Base-by-base conservation (phyloP, 2,797 vertebrate genomes). In the Hemitrygon akajei region DNA sequence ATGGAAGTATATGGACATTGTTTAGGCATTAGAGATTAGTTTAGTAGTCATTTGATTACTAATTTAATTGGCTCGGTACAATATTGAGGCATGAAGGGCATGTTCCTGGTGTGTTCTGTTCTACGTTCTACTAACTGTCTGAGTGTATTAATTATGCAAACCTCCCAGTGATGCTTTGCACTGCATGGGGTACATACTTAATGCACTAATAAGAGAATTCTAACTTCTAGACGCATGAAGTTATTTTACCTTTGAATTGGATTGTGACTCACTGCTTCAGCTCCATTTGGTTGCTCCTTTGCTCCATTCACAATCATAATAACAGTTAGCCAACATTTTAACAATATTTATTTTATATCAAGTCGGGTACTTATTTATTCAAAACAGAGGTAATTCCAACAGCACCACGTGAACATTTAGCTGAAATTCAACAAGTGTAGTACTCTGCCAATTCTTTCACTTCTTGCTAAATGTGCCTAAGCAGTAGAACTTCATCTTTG, bases 311-410 rank as follows among this genome's bases (percentile, higher is more conserved):
- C 20, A 0, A 69, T 20, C 34, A 69, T 37, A 18, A 37, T 34
- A 63, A 89, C 60, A 66, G 60, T 66, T 37, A 69, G 86, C 86
- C 60, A 89, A 89, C n/a, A 89, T 69, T 22, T 89, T 69, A 37
- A 89, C n/a, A 89, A 89, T 69, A 30, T 86, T 56, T n/a, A 60
- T 86, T n/a, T 89, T 60, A 89, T 66, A 69, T 34, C 63, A 69
- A 27, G 20, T 89, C 60, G 22, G 14, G 2, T 89, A 34, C 30
- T 37, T 79, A 89, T 69, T 89, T 34, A 63, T 18, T 63, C 66
- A 89, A 34, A 89, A 89, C 63, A 89, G 60, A 89, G 86, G 60
- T 69, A 66, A 89, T 89, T 89, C 63, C 60, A 89, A 89, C 63
- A 69, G n/a, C 60, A 89, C 69, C 63, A 66, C 60, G 30, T 66